Conservation (phyloP, 2,113 vertebrate species). For the Mesocricetus auratus region DNA sequence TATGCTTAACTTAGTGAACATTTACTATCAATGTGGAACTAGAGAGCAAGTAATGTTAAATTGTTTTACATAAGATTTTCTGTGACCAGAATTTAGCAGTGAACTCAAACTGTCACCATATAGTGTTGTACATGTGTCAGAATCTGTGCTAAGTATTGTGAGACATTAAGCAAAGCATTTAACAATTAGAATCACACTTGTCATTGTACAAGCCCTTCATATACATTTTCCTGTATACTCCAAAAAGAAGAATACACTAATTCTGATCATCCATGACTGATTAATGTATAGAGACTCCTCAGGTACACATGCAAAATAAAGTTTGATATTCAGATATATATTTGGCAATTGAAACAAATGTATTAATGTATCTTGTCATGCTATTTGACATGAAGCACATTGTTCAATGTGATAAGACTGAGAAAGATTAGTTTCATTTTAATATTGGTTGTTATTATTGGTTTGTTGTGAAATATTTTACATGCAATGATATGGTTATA, state of each 20-base stretch:
- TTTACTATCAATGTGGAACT: background rate
- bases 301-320: background rate
- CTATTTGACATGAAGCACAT: background rate
- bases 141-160: background rate
- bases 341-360: background rate
- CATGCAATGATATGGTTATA: background rate
- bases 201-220: background rate
- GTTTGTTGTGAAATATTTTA: conserved; percentile 11
- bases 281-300: background rate
- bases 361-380: background rate
- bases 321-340: background rate
- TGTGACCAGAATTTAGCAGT: background rate
- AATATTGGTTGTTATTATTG: background rate
- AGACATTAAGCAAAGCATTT: background rate
- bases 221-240: background rate
- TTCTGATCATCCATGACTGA: background rate
- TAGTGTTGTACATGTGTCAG: background rate
- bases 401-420: background rate
- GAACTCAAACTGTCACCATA: background rate
- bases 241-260: background rate
- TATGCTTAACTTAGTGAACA: background rate
- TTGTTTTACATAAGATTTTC: background rate
- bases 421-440: background rate
- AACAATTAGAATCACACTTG: background rate
- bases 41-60: background rate